Percentiles rank a stretch among this genome's conserved stretches.
Conservation (phyloP, 1,140 invertebrate species). For the Leguminivora glycinivorella region DNA sequence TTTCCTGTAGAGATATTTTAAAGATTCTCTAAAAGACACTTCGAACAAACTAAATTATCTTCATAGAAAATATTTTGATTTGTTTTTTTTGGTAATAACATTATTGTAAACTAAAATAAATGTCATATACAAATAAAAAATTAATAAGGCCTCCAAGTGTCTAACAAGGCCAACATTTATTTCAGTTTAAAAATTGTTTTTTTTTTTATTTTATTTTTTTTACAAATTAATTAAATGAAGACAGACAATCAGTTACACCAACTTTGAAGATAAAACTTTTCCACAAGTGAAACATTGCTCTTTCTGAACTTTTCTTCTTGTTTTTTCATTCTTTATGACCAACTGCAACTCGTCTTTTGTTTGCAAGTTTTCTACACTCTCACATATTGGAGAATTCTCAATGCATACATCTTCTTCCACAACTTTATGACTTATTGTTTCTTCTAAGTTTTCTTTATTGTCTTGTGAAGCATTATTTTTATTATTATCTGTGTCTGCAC, state of each 20-base stretch:
- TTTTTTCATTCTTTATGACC: slow-evolving; percentile 23
- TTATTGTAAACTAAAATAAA: no score
- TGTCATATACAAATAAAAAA: no score
- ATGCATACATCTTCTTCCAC: neutral
- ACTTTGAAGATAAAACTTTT: slow-evolving; percentile 76
- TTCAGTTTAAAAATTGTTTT: no score
- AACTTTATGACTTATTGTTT: neutral
- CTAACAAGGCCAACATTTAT: no score
- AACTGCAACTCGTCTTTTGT: neutral
- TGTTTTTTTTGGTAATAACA: no score
- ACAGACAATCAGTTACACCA: slow-evolving; percentile 29
- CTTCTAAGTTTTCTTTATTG: slow-evolving; percentile 31
- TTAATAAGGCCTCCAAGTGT: no score
- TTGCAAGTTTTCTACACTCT: slow-evolving; percentile 26
- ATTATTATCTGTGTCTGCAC: neutral
- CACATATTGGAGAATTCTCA: neutral
- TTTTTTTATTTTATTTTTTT: neutral
- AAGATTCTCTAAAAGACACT: no score
- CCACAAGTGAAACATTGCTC: slow-evolving; percentile 75
- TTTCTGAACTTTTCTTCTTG: slow-evolving; percentile 48
- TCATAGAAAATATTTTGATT: no score
- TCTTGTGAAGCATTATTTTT: neutral
- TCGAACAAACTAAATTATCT: no score
- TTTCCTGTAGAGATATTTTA: no score
- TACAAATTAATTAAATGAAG: slow-evolving; percentile 3